These are phyloP conservation scores for Lamprologus lemairii DNA, from an alignment of 2,113 vertebrate species.

Conservation along the genomic window DNA sequence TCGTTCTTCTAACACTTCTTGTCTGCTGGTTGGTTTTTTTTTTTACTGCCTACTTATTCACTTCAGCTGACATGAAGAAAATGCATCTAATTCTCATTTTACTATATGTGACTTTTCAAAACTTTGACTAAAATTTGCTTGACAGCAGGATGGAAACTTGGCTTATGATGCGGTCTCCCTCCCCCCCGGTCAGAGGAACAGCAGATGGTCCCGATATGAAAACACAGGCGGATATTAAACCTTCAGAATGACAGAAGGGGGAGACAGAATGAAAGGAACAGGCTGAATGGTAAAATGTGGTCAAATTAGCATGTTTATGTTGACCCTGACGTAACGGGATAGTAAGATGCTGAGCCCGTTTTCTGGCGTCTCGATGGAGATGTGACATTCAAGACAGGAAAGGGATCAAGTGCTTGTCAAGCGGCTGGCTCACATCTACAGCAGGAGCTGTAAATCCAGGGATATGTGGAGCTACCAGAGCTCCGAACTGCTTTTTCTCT, in stretches of 20 bases:
- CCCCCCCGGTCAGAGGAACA: not conserved
- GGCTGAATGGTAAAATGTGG: not conserved
- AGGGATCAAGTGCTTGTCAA: constrained; percentile 10
- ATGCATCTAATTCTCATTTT: not conserved
- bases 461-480: not conserved
- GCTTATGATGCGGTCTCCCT: not conserved
- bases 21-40: not conserved
- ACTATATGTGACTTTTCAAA: not conserved
- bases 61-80: not conserved
- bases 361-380: not conserved
- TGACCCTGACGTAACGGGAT: not conserved
- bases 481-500: not conserved
- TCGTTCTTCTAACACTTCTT: constrained; percentile 2
- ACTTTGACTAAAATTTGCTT: not conserved
- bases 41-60: not conserved
- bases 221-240: not conserved
- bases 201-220: constrained; percentile 16
- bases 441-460: constrained; percentile 24
- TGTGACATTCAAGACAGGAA: constrained; percentile 17
- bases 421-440: not conserved
- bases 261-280: not conserved
- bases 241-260: not conserved
- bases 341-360: not conserved
- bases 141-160: constrained; percentile 3
- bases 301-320: not conserved